These are phyloP conservation scores for Caranx melampygus DNA, from an alignment of 2,113 vertebrate species.

Conservation along the genomic window DNA sequence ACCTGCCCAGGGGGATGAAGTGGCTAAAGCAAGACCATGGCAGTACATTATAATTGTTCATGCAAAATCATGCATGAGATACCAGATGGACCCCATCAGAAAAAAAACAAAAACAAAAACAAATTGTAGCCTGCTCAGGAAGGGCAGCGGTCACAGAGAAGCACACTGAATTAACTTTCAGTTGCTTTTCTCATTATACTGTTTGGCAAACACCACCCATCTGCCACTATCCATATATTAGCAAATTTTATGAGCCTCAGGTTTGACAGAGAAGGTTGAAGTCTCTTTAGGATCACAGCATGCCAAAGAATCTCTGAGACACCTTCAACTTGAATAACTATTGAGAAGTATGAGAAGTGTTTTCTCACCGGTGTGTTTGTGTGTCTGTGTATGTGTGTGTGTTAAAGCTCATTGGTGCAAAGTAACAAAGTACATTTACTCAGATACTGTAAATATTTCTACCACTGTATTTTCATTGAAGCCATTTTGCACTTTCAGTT, in stretches of 20 bases:
- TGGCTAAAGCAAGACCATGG: constrained; percentile 21
- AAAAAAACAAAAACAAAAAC: neutral
- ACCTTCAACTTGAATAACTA: constrained; percentile 36
- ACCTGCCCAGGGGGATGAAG: neutral
- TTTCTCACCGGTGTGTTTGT: constrained; percentile 3
- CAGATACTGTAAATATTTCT: neutral
- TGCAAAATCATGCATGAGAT: constrained; percentile 48
- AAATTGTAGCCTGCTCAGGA: constrained; percentile 1
- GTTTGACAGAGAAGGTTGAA: constrained; percentile 61
- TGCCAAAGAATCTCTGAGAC: constrained; percentile 30
- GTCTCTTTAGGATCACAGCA: constrained; percentile 29
- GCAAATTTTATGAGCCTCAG: constrained; percentile 58
- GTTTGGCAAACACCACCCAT: constrained; percentile 52
- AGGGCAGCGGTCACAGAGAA: constrained; percentile 25
- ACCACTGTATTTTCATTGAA: too few relatives aligned
- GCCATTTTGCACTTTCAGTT: too few relatives aligned
- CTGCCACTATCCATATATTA: constrained; percentile 66
- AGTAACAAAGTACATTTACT: neutral
- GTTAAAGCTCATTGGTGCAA: neutral
- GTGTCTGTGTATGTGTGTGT: neutral
- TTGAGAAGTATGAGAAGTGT: constrained; percentile 25
- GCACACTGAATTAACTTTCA: constrained; percentile 36
- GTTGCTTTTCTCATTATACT: constrained; percentile 48
- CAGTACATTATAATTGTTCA: constrained; percentile 24
- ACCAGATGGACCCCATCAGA: constrained; percentile 56